phyloP scores from a whole-genome alignment of 2,797 vertebrate genomes.

The Parauchenoglanis ngamensis region DNA sequence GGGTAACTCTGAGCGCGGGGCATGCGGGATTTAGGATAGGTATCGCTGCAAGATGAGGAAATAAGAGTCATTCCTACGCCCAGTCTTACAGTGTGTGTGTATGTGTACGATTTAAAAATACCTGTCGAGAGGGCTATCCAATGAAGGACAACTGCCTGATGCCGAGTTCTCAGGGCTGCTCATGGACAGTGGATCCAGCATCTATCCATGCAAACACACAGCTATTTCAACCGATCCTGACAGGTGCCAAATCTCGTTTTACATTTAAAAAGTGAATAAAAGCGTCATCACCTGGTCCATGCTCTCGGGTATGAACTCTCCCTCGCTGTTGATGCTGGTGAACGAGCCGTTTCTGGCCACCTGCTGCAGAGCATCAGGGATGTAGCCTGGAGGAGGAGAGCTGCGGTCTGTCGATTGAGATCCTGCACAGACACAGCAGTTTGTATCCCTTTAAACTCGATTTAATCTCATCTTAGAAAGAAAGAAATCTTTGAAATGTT shows the following conservation, averaged over 20 bases:
- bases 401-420: slow-evolving; percentile 89
- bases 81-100: neutral
- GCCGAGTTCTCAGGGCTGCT: slow-evolving; percentile 99
- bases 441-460: neutral
- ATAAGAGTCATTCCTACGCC: neutral
- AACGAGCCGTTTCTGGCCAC: slow-evolving; percentile 96
- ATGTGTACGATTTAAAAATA: slow-evolving; percentile 61
- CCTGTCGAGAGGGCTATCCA: slow-evolving; percentile 98
- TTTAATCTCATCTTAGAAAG: neutral
- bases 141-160: slow-evolving; percentile 95
- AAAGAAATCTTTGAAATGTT: neutral
- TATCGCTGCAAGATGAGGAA: slow-evolving; percentile 77
- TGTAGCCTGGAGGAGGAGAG: slow-evolving; percentile 97
- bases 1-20: slow-evolving; percentile 98
- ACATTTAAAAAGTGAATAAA: neutral
- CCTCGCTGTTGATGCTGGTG: slow-evolving; percentile 99
- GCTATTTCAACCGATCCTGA: neutral
- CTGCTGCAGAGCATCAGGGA: slow-evolving; percentile 94
- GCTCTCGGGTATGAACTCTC: slow-evolving; percentile 98
- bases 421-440: slow-evolving; percentile 67
- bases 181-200: slow-evolving; percentile 95
- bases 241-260: neutral
- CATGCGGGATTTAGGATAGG: slow-evolving; percentile 94
- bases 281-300: slow-evolving; percentile 90
- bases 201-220: slow-evolving; percentile 72